These are phyloP conservation scores for Acheta domesticus DNA, from an alignment of 2,888 invertebrate genomes.

Conservation along the genomic window DNA sequence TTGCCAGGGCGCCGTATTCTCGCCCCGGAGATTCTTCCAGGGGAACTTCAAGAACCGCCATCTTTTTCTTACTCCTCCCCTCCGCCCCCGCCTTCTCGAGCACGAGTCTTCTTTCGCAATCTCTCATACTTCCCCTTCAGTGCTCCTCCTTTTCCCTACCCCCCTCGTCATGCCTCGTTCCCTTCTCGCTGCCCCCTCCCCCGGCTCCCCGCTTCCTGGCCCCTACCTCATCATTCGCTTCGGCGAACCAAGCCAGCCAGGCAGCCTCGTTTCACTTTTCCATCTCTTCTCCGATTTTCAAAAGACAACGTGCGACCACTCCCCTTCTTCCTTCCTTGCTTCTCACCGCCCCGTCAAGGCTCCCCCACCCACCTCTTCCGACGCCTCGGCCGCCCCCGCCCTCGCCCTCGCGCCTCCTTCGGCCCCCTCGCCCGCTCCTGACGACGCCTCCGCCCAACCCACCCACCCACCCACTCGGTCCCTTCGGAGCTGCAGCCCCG, in stretches of 20 bases:
- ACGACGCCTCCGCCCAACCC: neutral
- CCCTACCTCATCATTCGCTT: neutral
- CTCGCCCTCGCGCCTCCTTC: neutral
- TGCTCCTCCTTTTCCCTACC: constrained; percentile 9
- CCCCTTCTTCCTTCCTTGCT: constrained; percentile 9
- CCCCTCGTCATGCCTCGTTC: neutral
- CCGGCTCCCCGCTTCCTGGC: neutral
- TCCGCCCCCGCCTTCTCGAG: constrained; percentile 18
- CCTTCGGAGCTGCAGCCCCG: neutral
- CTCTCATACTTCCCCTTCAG: constrained; percentile 9
- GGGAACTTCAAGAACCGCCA: constrained; percentile 23
- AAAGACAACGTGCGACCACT: constrained; percentile 18
- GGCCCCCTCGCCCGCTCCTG: neutral
- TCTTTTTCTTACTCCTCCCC: constrained; percentile 26
- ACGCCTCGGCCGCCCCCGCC: neutral
- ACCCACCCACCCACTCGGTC: neutral
- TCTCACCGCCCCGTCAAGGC: neutral
- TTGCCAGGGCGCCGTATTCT: constrained; percentile 11
- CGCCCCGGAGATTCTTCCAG: constrained; percentile 8
- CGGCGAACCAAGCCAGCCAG: constrained; percentile 1
- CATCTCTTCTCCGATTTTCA: constrained; percentile 1
- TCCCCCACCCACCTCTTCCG: neutral
- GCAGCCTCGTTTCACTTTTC: constrained; percentile 1
- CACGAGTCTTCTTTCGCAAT: constrained; percentile 2
- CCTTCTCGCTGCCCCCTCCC: neutral